A percentile compares a stretch with the other conserved stretches of the same genome.
These are phyloP conservation scores for Ochotona princeps DNA, from an alignment of 2,113 vertebrate genomes.

Conservation along the genomic window DNA sequence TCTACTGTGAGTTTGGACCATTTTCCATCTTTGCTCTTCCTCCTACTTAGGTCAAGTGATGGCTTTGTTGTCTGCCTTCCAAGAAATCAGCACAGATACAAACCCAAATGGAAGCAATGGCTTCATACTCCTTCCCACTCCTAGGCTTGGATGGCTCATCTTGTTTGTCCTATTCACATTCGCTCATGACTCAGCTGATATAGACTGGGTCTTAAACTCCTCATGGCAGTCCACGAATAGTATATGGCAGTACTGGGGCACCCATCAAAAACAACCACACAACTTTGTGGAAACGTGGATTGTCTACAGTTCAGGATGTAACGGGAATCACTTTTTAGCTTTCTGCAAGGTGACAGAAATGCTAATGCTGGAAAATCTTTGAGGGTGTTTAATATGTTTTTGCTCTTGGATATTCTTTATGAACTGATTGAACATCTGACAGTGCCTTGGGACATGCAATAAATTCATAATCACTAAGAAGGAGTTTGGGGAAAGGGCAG, in stretches of 20 bases:
- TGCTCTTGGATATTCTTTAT: background rate
- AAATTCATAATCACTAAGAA: constrained; percentile 17
- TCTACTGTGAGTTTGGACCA: background rate
- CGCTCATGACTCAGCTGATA: background rate
- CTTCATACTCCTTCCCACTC: background rate
- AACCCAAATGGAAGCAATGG: background rate
- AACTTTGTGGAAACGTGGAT: constrained; percentile 12
- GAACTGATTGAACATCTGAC: background rate
- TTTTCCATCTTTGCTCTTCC: background rate
- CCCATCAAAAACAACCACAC: background rate
- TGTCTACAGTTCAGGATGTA: background rate
- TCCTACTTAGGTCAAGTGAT: constrained; percentile 15
- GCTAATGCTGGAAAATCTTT: background rate
- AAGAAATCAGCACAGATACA: constrained; percentile 35
- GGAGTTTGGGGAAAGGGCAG: background rate
- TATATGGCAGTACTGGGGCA: background rate
- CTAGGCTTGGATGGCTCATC: background rate
- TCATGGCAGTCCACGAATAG: background rate
- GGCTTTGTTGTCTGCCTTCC: constrained; percentile 45
- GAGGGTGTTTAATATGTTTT: constrained; percentile 22
- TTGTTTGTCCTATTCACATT: background rate
- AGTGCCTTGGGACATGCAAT: background rate
- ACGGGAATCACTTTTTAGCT: background rate
- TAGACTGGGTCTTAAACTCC: background rate
- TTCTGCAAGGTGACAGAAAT: background rate